Conservation (phyloP, 2,888 invertebrate species). For the Creontiades dilutus region DNA sequence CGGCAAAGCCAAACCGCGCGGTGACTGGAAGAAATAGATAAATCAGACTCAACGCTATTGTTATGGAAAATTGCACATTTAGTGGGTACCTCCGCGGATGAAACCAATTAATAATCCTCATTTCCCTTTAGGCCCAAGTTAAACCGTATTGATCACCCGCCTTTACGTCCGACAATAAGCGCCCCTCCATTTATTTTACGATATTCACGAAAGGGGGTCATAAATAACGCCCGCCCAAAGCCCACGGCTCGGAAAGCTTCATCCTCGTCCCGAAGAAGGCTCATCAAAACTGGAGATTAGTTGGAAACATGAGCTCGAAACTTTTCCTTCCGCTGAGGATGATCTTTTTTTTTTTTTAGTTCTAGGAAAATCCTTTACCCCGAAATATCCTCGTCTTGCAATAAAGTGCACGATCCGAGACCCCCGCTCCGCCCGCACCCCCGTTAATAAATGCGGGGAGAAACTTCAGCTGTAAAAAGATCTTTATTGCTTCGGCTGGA, state of each 20-base stretch:
- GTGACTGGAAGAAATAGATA: no score
- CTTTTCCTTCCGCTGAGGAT: neutral
- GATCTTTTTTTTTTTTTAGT: slow-evolving; percentile 31
- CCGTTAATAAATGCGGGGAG: slow-evolving; percentile 59
- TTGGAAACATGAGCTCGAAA: slow-evolving; percentile 36
- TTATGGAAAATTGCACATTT: no score
- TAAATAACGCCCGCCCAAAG: slow-evolving; percentile 6
- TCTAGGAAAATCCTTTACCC: slow-evolving; percentile 4
- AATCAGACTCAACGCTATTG: no score
- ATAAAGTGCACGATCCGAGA: slow-evolving; percentile 49
- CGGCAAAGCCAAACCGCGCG: no score
- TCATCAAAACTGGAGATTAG: slow-evolving; percentile 26
- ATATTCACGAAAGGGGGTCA: slow-evolving; percentile 1
- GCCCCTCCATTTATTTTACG: neutral
- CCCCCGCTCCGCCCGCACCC: neutral
- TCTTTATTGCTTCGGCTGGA: slow-evolving; percentile 60
- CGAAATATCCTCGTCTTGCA: slow-evolving; percentile 44
- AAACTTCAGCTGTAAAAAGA: slow-evolving; percentile 65
- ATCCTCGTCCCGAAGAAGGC: neutral
- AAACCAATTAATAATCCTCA: no score
- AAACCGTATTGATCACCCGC: neutral
- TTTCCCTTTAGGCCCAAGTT: neutral
- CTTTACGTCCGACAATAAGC: neutral
- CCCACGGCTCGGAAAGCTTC: neutral
- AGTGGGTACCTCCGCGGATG: no score